Evolutionary conservation across 2,888 invertebrate genomes (phyloP).

Genomic region (Pocota personata): DNA sequence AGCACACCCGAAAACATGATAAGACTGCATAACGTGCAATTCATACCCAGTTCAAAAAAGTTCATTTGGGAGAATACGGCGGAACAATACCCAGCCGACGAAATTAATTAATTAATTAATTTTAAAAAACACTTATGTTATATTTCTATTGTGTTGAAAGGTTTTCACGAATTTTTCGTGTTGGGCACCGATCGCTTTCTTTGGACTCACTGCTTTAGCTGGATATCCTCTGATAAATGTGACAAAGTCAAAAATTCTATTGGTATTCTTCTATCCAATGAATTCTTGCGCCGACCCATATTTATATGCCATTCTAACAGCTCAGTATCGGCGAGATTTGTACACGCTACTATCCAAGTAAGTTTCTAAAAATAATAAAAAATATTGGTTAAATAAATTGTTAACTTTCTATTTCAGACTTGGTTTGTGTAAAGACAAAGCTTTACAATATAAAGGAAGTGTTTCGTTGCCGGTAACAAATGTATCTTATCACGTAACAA

Average conservation of each 20-base stretch:
- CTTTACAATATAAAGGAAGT: conserved; percentile 83
- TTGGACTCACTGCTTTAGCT: conserved; percentile 92
- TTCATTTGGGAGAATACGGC: too few relatives aligned
- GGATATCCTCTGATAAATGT: conserved; percentile 93
- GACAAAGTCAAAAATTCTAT: conserved; percentile 90
- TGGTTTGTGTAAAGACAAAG: conserved; percentile 84
- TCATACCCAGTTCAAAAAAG: too few relatives aligned
- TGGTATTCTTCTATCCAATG: conserved; percentile 95
- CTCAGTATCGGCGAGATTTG: conserved; percentile 92
- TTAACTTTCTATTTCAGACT: conserved; percentile 81
- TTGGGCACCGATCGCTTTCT: conserved; percentile 95
- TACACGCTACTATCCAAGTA: conserved; percentile 87
- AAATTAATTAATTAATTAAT: too few relatives aligned
- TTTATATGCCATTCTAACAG: conserved; percentile 94
- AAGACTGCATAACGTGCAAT: too few relatives aligned
- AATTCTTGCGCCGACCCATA: conserved; percentile 97
- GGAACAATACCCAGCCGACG: too few relatives aligned
- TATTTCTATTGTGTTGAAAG: conserved; percentile 73
- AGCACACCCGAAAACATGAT: too few relatives aligned
- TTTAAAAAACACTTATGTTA: neutral
- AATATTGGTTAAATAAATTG: neutral
- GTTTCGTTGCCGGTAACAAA: conserved; percentile 79
- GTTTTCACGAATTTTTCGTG: conserved; percentile 92
- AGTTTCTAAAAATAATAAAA: conserved; percentile 74
- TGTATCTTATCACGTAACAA: conserved; percentile 77